A percentile compares a stretch with the other conserved stretches of the same genome.
These are phyloP conservation scores for Pelecanus crispus DNA, from an alignment of 2,113 vertebrate genomes.

Conservation along the genomic window DNA sequence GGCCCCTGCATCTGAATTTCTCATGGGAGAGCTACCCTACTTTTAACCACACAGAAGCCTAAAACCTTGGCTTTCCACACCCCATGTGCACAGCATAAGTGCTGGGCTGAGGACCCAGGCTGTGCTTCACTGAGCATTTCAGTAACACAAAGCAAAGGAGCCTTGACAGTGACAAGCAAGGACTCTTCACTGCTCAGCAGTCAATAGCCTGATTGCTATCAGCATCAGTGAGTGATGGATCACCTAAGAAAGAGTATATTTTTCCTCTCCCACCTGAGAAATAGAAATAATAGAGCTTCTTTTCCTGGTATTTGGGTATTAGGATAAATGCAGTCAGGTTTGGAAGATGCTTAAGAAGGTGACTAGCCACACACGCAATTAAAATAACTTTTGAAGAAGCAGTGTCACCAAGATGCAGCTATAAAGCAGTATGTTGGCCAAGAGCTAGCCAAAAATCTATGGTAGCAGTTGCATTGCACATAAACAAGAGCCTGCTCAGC, in stretches of 20 bases:
- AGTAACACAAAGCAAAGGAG: neutral
- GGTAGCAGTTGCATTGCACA: neutral
- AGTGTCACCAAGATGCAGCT: neutral
- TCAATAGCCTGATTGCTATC: neutral
- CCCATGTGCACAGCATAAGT: rapidly evolving
- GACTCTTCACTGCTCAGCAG: neutral
- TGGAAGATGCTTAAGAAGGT: neutral
- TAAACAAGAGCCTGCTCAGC: neutral
- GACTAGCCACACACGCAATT: neutral
- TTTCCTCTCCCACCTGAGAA: neutral
- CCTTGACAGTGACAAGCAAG: neutral
- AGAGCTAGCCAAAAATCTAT: neutral
- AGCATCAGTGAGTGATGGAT: neutral
- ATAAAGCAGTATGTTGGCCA: neutral
- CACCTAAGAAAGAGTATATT: neutral
- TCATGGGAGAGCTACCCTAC: neutral
- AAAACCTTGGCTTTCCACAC: neutral
- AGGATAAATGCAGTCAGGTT: neutral
- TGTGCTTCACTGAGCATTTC: neutral
- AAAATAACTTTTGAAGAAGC: neutral
- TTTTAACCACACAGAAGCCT: neutral
- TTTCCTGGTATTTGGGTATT: neutral
- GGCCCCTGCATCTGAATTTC: neutral
- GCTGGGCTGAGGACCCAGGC: neutral
- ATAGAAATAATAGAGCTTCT: neutral